Evolutionary conservation across 2,888 invertebrate genomes (phyloP).

Genomic region (Melanostoma mellinum): DNA sequence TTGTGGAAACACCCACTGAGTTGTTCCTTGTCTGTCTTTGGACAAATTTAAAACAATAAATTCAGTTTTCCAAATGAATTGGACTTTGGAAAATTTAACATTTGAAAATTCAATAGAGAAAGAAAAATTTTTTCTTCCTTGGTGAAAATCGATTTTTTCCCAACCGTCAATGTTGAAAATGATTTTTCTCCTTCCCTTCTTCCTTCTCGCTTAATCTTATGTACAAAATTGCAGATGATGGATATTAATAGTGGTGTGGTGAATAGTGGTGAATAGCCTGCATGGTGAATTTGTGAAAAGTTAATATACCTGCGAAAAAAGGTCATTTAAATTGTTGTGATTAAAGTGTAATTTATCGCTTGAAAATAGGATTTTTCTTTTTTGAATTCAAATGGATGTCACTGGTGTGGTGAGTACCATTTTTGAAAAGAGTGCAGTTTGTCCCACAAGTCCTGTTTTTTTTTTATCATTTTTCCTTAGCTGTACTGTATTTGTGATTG

Average conservation of each 20-base stretch:
- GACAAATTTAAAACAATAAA: slow-evolving; percentile 19
- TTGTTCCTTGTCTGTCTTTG: not conserved
- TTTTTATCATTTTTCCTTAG: not conserved
- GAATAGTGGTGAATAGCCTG: slow-evolving; percentile 57
- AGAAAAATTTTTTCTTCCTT: slow-evolving; percentile 47
- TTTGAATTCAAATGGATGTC: slow-evolving; percentile 46
- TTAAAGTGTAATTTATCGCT: slow-evolving; percentile 22
- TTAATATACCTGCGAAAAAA: slow-evolving; percentile 24
- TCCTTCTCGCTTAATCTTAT: slow-evolving; percentile 28
- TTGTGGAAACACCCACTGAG: slow-evolving; percentile 5
- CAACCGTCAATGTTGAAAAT: slow-evolving; percentile 43
- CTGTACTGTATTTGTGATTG: no score
- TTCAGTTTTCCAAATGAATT: not conserved
- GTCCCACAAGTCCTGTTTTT: not conserved
- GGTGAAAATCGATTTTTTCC: slow-evolving; percentile 71
- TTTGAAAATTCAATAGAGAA: slow-evolving; percentile 28
- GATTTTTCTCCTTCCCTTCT: slow-evolving; percentile 21
- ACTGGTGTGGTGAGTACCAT: slow-evolving; percentile 67
- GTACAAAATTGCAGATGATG: slow-evolving; percentile 50
- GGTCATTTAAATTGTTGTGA: slow-evolving; percentile 37
- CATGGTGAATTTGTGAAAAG: slow-evolving; percentile 60
- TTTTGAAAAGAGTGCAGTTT: slow-evolving; percentile 19
- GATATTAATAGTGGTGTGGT: slow-evolving; percentile 53
- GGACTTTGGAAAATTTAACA: not conserved
- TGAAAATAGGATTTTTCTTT: slow-evolving; percentile 5